phyloP scores from a whole-genome alignment of 2,797 vertebrate genomes.

The Chaenodraco wilsoni region DNA sequence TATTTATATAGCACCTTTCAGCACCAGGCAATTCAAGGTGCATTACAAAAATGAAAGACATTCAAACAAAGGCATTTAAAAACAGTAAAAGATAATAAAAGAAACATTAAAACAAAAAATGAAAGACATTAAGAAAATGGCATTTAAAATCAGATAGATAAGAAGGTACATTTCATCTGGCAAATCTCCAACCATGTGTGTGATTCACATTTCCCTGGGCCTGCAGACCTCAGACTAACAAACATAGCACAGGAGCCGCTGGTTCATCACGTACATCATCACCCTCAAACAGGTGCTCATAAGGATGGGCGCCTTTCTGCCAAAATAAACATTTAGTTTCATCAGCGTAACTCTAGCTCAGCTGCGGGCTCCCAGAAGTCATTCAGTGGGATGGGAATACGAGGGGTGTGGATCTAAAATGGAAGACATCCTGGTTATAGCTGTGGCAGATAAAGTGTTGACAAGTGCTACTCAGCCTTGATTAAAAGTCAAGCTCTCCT shows the following conservation, averaged over 20 bases:
- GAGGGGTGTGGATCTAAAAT: slow-evolving; percentile 48
- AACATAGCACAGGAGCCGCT: slow-evolving; percentile 49
- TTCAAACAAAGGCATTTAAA: no score
- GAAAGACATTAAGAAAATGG: no score
- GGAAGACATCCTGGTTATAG: slow-evolving; percentile 66
- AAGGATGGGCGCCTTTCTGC: slow-evolving; percentile 46
- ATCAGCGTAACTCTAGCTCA: slow-evolving; percentile 62
- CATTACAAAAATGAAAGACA: no score
- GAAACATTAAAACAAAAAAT: no score
- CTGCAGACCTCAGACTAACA: slow-evolving; percentile 29
- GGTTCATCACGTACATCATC: slow-evolving; percentile 64
- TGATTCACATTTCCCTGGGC: slow-evolving; percentile 29
- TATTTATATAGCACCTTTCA: no score
- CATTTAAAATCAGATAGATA: neutral
- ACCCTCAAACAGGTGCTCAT: slow-evolving; percentile 59
- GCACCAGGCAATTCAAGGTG: no score
- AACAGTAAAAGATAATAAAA: no score
- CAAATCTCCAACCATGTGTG: neutral
- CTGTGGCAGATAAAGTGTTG: slow-evolving; percentile 49
- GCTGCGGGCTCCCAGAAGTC: slow-evolving; percentile 47
- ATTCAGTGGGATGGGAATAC: slow-evolving; percentile 47
- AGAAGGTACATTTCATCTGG: neutral
- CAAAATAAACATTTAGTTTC: slow-evolving; percentile 65
- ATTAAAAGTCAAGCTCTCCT: slow-evolving; percentile 48
- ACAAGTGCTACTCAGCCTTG: slow-evolving; percentile 50